phyloP scores from a whole-genome alignment of 2,888 invertebrate species.

The Macropis europaea region DNA sequence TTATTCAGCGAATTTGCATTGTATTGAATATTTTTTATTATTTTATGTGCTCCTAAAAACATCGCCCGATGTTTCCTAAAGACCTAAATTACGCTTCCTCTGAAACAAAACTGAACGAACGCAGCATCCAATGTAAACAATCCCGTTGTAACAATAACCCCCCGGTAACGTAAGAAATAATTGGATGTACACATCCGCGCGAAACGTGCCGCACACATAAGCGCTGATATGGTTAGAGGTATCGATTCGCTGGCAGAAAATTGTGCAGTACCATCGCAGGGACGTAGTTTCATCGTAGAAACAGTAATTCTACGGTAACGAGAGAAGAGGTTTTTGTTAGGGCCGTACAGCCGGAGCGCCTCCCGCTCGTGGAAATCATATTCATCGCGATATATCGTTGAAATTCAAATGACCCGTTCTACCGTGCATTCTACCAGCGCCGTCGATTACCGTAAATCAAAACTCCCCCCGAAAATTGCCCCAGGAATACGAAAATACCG shows the following conservation, averaged over 20 bases:
- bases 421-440: constrained; percentile 3
- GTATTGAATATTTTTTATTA: too few species aligned
- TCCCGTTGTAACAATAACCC: too few species aligned
- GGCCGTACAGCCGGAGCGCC: constrained; percentile 12
- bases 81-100: too few species aligned
- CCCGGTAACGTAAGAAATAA: too few species aligned
- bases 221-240: background rate
- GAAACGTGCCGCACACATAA: background rate
- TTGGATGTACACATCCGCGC: too few species aligned
- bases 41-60: too few species aligned
- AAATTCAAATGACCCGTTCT: constrained; percentile 37
- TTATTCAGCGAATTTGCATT: too few species aligned
- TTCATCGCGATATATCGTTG: constrained; percentile 37
- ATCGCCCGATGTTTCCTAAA: too few species aligned
- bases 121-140: too few species aligned
- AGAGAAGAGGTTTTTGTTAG: constrained; percentile 34
- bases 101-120: too few species aligned
- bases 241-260: constrained; percentile 21
- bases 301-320: constrained; percentile 28
- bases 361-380: constrained; percentile 20
- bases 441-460: constrained; percentile 36
- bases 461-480: constrained; percentile 15
- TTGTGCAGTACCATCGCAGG: constrained; percentile 10
- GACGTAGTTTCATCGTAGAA: background rate
- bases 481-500: background rate